Evolutionary conservation across 2,888 invertebrate species (phyloP), one percentile per base, ranked within the genome.

Genomic region (Melieria omissa): DNA sequence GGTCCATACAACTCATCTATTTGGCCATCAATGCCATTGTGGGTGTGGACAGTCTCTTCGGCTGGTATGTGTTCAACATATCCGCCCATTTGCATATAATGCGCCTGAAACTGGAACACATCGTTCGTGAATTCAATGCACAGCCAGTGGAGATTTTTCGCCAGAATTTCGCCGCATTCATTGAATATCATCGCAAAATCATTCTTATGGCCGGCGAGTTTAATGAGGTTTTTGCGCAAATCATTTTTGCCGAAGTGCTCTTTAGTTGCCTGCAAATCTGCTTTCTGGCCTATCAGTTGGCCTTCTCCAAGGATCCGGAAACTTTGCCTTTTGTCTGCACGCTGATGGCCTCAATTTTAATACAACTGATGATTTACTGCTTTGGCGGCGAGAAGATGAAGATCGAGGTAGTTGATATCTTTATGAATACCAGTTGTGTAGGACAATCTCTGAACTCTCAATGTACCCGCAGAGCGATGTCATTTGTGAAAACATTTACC

Each of bases 301-400:
- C 61, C 12, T 73, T 72, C n/a, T 70, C 73, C 47, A 10, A 58
- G 0, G 74, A 76, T 52, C n/a, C 62, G 7, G 70, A 67, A 0
- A 73, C 68, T 73, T 67, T 73, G 41, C 72, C 71, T 5, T 74
- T 75, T 58, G 68, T 74, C 54, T 60, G 63, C 9, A 10, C 68
- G 41, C 52, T 72, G 8, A 16, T 75, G 4, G 4, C 65, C 1
- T 68, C 73, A 0, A 69, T 73, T 4, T 29, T 64, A 1, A 61
- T 78, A 42, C 77, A 78, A 47, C 14, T 76, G 65, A 70, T 74
- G n/a, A 75, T 78, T 16, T 77, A 77, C 68, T 77, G 78, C 14
- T 77, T 75, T 65, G 78, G 78, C 1, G 78, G 78, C 1, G 73
- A 77, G 54, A 74, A 76, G 61, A 60, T 78, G 14, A 72, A 74